Evolutionary conservation across 2,113 vertebrate genomes (phyloP).

Genomic region (Stomatorhinus ivindoensis): DNA sequence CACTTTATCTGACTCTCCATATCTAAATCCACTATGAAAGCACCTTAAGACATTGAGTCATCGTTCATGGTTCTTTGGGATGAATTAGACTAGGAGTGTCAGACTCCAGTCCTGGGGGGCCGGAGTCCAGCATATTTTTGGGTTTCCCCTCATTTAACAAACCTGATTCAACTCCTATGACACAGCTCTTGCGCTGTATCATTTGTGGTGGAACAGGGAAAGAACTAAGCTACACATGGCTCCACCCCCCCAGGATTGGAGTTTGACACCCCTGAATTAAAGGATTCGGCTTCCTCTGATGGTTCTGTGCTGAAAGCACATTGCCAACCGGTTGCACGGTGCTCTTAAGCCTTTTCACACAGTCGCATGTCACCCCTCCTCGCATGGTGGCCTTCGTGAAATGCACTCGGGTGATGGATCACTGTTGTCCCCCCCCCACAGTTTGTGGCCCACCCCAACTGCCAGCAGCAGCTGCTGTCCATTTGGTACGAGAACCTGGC

Average conservation of each 20-base stretch:
- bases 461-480: slow-evolving; percentile 80
- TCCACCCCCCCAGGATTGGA: too few species aligned
- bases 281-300: neutral
- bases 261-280: neutral
- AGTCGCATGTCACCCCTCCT: neutral
- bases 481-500: slow-evolving; percentile 87
- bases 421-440: slow-evolving; percentile 40
- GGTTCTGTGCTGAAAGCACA: neutral
- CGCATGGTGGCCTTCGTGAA: neutral
- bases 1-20: neutral
- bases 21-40: neutral
- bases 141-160: too few species aligned
- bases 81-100: neutral
- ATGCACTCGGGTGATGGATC: neutral
- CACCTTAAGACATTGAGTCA: neutral
- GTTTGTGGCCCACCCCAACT: slow-evolving; percentile 87
- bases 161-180: too few species aligned
- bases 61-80: neutral
- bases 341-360: neutral
- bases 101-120: too few species aligned
- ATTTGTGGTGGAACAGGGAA: too few species aligned
- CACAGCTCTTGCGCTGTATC: too few species aligned
- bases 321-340: neutral
- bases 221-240: too few species aligned
- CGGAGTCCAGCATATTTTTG: too few species aligned